Evolutionary conservation across 1,140 invertebrate species (phyloP).

Genomic region (Sitophilus oryzae): DNA sequence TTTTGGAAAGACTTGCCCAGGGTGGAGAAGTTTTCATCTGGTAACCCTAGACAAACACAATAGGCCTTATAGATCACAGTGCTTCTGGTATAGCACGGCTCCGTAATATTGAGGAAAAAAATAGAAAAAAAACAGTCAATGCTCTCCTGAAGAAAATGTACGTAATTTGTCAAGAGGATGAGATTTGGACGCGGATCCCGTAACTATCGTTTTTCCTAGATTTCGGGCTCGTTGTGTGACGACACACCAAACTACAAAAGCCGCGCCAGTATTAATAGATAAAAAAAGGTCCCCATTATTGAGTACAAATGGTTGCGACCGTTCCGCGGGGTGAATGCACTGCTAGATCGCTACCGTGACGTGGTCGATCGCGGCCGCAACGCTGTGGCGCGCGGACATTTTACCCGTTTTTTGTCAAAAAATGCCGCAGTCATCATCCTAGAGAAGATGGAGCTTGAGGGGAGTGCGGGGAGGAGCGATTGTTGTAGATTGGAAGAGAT

Average conservation of each 20-base stretch:
- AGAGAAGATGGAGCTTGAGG: too few relatives aligned
- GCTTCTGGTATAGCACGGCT: too few relatives aligned
- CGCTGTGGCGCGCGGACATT: conserved; percentile 13
- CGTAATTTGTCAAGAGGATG: too few relatives aligned
- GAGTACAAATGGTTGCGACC: conserved; percentile 25
- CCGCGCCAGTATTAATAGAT: conserved; percentile 5
- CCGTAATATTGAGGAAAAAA: too few relatives aligned
- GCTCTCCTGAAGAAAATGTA: too few relatives aligned
- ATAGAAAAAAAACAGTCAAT: too few relatives aligned
- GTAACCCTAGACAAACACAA: too few relatives aligned
- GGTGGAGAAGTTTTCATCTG: too few relatives aligned
- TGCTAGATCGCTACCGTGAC: conserved; percentile 23
- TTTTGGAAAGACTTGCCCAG: too few relatives aligned
- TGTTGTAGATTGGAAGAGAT: background rate
- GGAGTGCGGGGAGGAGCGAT: too few relatives aligned
- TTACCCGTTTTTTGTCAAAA: conserved; percentile 16
- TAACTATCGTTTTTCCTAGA: background rate
- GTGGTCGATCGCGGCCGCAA: conserved; percentile 10
- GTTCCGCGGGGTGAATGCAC: conserved; percentile 23
- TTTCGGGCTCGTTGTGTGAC: background rate
- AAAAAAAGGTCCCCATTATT: conserved; percentile 23
- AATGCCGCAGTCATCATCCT: conserved; percentile 14
- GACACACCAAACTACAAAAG: background rate
- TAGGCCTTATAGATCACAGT: too few relatives aligned
- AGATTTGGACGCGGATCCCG: background rate